Conservation (phyloP, 1,140 invertebrate species). For the Nilaparvata lugens region DNA sequence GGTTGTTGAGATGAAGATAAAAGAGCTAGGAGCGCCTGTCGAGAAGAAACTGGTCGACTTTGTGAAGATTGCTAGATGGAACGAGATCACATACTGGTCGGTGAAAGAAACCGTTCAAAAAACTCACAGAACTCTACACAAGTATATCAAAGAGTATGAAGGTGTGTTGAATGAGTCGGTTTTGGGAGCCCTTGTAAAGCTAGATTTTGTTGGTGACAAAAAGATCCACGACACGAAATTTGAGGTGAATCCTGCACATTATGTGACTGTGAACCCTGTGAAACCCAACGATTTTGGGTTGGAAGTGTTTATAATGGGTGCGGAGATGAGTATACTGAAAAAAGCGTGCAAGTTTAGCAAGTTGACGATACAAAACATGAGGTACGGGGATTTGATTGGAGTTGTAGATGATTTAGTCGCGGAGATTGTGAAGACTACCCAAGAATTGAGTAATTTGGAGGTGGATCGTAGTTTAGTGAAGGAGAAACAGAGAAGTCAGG, state of each 20-base stretch:
- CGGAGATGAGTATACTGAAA: slow-evolving; percentile 30
- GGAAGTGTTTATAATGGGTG: neutral
- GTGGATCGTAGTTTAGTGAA: slow-evolving; percentile 50
- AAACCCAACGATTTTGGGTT: too few relatives aligned
- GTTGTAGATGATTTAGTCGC: slow-evolving; percentile 54
- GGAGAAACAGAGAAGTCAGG: slow-evolving; percentile 68
- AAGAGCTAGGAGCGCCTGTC: slow-evolving; percentile 60
- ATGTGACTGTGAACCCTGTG: too few relatives aligned
- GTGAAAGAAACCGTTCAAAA: slow-evolving; percentile 80
- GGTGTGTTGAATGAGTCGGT: slow-evolving; percentile 22
- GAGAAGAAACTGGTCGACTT: slow-evolving; percentile 89
- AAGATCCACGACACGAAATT: too few relatives aligned
- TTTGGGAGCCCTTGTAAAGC: too few relatives aligned
- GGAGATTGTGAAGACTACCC: slow-evolving; percentile 50
- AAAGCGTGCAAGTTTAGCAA: slow-evolving; percentile 54
- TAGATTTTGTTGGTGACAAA: too few relatives aligned
- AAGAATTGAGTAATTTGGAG: slow-evolving; percentile 43
- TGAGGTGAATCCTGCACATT: too few relatives aligned
- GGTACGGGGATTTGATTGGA: slow-evolving; percentile 46
- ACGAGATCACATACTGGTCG: slow-evolving; percentile 89
- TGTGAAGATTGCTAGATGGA: slow-evolving; percentile 91
- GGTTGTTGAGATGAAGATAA: slow-evolving; percentile 53
- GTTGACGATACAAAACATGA: slow-evolving; percentile 43
- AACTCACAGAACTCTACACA: slow-evolving; percentile 77
- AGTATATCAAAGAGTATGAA: slow-evolving; percentile 74